Evolutionary conservation across 1,140 invertebrate species (phyloP), one percentile per base, ranked within the genome.

Genomic region (Bradynema listronoti): DNA sequence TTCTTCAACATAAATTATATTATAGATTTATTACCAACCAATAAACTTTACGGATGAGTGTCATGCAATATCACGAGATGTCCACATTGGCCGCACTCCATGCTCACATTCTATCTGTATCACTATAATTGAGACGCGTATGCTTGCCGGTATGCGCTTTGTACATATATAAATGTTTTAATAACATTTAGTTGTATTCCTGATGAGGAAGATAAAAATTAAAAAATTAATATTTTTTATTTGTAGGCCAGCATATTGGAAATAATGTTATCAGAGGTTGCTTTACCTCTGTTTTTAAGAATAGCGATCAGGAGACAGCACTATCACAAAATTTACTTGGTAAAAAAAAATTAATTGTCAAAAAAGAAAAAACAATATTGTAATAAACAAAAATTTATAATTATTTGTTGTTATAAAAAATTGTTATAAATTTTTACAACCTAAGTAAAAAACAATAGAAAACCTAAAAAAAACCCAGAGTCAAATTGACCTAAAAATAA

Each of bases 1-100:
- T n/a, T n/a, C n/a, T n/a, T n/a, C n/a, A n/a, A n/a, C n/a, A n/a
- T n/a, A n/a, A n/a, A n/a, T n/a, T n/a, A n/a, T n/a, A 29, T 50
- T 73, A 63, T 55, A 73, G 72, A 66, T 73, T 41, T 73, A 73
- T 53, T 73, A 73, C 45, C 73, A 57, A 24, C 72, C 72, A 19
- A 65, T 73, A 47, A 73, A 73, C 41, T 73, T 73, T 42, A 77
- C 73, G 4, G 66, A 73, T 45, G 45, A 73, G n/a, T 73, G 72
- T 50, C 75, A 73, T 56, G 47, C 61, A 30, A 75, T 73, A 45
- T 39, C 61, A 25, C 2, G 39, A n/a, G 49, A 53, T 11, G 43
- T 43, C 32, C n/a, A 39, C 16, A 72, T 72, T 36, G 67, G 72
- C 4, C 57, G 62, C 22, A 68, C 62, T 30, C 69, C 73, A 24